Conservation (phyloP, 2,113 vertebrate genomes). For the Athene noctua region DNA sequence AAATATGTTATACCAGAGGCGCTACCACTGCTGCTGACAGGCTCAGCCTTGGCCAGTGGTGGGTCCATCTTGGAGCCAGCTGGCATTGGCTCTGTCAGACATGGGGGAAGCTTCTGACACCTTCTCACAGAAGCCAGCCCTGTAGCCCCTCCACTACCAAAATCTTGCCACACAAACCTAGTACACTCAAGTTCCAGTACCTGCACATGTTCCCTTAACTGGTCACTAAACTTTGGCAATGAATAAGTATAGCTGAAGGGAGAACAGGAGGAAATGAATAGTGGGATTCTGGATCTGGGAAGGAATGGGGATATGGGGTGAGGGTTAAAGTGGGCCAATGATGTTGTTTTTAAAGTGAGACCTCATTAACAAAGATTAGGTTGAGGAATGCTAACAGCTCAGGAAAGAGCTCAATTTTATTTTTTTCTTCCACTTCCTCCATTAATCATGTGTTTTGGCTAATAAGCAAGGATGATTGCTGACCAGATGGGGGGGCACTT, state of each 20-base stretch:
- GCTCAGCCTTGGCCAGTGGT: too few relatives aligned
- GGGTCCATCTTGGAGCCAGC: background rate
- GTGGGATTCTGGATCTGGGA: background rate
- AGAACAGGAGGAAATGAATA: background rate
- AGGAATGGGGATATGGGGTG: background rate
- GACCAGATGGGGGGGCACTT: background rate
- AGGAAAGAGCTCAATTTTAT: background rate
- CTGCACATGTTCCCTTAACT: background rate
- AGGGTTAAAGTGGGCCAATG: background rate
- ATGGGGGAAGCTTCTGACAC: background rate
- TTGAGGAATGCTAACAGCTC: background rate
- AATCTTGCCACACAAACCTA: background rate
- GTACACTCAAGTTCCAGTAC: background rate
- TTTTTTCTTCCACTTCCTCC: background rate
- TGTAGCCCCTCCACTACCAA: background rate
- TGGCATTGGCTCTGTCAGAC: background rate
- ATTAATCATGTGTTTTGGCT: background rate
- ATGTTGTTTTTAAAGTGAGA: background rate
- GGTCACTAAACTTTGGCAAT: background rate
- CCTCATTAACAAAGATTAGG: background rate
- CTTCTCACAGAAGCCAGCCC: background rate
- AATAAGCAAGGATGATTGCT: background rate
- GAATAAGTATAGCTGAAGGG: background rate
- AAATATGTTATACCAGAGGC: background rate
- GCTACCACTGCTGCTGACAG: background rate